These are phyloP conservation scores for Chaetophractus vellerosus DNA, from an alignment of 2,797 vertebrate species.

Conservation along the genomic window DNA sequence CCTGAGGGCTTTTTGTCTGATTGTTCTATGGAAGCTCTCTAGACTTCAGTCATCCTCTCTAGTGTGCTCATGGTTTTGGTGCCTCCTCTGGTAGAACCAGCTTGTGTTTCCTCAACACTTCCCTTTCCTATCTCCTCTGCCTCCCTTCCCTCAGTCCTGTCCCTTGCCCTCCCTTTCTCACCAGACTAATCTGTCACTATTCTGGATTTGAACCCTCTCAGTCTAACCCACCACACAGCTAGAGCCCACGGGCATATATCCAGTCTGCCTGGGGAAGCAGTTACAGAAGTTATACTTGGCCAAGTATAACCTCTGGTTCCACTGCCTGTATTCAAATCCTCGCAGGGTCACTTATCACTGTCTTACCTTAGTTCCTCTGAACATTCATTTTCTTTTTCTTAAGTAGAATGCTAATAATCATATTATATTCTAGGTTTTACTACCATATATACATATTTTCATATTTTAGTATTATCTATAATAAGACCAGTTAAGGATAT, in stretches of 20 bases:
- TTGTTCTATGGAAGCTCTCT: not conserved
- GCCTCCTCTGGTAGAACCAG: not conserved
- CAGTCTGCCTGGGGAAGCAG: not conserved
- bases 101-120: not conserved
- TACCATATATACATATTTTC: not conserved
- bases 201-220: no score
- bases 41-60: not conserved
- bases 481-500: not conserved
- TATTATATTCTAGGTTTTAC: not conserved
- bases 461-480: slow-evolving; percentile 18
- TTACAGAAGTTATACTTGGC: no score
- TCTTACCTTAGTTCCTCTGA: not conserved
- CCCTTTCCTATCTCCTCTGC: not conserved
- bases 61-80: not conserved
- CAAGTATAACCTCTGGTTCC: no score
- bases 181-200: not conserved
- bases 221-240: not conserved
- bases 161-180: not conserved
- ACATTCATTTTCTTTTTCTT: not conserved
- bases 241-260: not conserved
- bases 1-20: not conserved
- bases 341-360: fast-evolving
- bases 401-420: not conserved
- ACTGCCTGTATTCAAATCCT: not conserved
- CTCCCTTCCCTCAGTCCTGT: not conserved